Conservation (phyloP, 2,888 invertebrate genomes). For the Protodeltote pygarga region DNA sequence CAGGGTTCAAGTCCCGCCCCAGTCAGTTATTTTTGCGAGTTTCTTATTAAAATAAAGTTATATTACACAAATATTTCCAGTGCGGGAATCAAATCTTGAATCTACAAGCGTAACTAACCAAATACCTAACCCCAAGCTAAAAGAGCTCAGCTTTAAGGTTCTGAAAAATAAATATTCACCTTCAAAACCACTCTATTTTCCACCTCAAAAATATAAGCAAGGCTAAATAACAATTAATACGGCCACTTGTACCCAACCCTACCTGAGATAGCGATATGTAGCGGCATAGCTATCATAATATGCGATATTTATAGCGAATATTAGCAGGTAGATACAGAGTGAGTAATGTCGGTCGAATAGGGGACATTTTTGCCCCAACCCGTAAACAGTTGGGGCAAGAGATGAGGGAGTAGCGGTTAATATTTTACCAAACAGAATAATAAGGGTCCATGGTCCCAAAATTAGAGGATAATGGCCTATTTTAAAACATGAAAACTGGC, state of each 20-base stretch:
- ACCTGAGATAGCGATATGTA: constrained; percentile 42
- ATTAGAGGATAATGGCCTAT: too few species aligned
- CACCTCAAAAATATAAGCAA: constrained; percentile 33
- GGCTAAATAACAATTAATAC: constrained; percentile 47
- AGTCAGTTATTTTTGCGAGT: too few species aligned
- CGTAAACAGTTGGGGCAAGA: constrained; percentile 41
- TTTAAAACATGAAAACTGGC: too few species aligned
- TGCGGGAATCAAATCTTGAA: too few species aligned
- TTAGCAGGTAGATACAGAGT: constrained; percentile 78
- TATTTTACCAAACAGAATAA: not conserved
- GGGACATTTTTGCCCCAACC: constrained; percentile 76
- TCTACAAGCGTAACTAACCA: too few species aligned
- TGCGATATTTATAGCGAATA: constrained; percentile 75
- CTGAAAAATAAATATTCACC: not conserved
- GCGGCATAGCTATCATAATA: constrained; percentile 67
- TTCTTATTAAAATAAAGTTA: too few species aligned
- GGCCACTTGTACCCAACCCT: constrained; percentile 33
- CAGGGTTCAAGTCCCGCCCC: too few species aligned
- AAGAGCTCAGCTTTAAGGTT: not conserved
- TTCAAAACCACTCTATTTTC: constrained; percentile 10
- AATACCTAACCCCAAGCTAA: too few species aligned
- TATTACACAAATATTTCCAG: too few species aligned
- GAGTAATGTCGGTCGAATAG: constrained; percentile 71
- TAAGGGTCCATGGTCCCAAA: too few species aligned
- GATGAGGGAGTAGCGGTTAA: constrained; percentile 14